These are phyloP conservation scores for Drosophila littoralis DNA, from an alignment of 1,140 invertebrate species.

Conservation along the genomic window DNA sequence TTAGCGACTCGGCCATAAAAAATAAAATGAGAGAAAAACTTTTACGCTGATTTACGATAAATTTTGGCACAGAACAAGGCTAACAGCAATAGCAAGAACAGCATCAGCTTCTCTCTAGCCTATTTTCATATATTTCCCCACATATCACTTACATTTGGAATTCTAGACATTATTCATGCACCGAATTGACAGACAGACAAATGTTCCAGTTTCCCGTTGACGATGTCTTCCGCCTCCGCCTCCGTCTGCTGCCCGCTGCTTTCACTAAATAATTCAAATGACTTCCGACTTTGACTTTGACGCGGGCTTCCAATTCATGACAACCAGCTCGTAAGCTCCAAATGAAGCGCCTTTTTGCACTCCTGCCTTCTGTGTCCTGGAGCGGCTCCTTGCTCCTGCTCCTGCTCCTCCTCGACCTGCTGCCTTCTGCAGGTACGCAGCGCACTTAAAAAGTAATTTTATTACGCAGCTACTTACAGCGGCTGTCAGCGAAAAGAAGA, in stretches of 20 bases:
- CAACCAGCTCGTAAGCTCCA: constrained; percentile 18
- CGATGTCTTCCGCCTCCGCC: neutral
- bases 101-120: neutral
- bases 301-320: constrained; percentile 30
- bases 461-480: constrained; percentile 77
- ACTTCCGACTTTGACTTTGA: constrained; percentile 78
- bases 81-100: constrained; percentile 4
- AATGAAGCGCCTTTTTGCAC: constrained; percentile 48
- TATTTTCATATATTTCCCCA: neutral
- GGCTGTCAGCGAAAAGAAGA: constrained; percentile 43
- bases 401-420: neutral
- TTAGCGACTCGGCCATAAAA: constrained; percentile 17
- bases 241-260: neutral
- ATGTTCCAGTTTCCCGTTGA: too few relatives aligned
- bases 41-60: constrained; percentile 48
- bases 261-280: constrained; percentile 74
- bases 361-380: neutral
- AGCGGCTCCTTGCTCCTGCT: neutral
- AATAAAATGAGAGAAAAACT: constrained; percentile 16
- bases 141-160: constrained; percentile 1
- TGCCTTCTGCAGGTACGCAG: constrained; percentile 45
- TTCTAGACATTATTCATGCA: constrained; percentile 42
- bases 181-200: constrained; percentile 2
- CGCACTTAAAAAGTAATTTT: constrained; percentile 81
- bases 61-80: constrained; percentile 7